Evolutionary conservation across 2,888 invertebrate species (phyloP), one percentile per base, ranked within the genome.

Genomic region (Thymelicus lineola): DNA sequence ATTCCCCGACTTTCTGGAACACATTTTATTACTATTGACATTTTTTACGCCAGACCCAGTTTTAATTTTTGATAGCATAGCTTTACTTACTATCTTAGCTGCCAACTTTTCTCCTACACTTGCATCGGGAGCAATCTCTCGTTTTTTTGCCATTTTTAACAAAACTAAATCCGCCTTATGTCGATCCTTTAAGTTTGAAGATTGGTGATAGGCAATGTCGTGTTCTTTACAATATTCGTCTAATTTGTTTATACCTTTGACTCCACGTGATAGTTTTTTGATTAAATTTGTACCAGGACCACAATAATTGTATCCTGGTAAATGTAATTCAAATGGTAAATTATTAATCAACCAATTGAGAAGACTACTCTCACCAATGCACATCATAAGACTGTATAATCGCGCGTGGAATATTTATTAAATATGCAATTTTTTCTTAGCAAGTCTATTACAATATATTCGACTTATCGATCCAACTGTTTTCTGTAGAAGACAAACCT

Each of bases 161-260:
- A 87, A 74, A 28, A 75, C 38, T 70, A 77, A 73, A 77, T 90
- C 86, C 2, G 86, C 87, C 64, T 75, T 72, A 72, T 85, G 79
- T 59, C 85, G 75, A 58, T 74, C 68, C 15, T 62, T 28, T 66
- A 79, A 66, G 72, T 72, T 59, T 50, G 35, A 55, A 9, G 66
- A 68, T 17, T 75, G 65, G 9, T 59, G 57, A 57, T 57, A 57
- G 35, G 57, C 57, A 57, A 57, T 57, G 12, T 57, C 57, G 57
- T 57, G 57, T n/a, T 57, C n/a, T 57, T 50, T 50, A 50, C 50
- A 50, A 50, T 50, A 50, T 50, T 50, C 50, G 50, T 50, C 50
- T 50, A 50, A 57, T 55, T 20, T 55, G 14, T 55, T 55, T 14
- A 55, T 55, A 55, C 55, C 55, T 9, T 55, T 55, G 14, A 14